phyloP scores from a whole-genome alignment of 2,888 invertebrate genomes.

The Synergus gifuensis region DNA sequence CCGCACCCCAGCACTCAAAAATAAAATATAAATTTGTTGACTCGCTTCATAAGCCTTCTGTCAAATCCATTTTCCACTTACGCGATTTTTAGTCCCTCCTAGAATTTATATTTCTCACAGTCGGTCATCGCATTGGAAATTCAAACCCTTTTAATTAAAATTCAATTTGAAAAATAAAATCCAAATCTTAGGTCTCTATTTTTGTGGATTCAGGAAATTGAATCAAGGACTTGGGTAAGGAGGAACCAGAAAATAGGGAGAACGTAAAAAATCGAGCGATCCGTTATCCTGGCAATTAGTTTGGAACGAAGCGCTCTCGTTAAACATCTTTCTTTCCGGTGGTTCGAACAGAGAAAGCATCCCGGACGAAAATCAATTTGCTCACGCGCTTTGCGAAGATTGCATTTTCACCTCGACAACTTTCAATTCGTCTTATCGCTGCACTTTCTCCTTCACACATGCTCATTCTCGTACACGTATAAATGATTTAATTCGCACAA shows the following conservation, averaged over 20 bases:
- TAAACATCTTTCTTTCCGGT: conserved; percentile 37
- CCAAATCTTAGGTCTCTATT: not conserved
- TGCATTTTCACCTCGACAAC: conserved; percentile 40
- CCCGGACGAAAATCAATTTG: conserved; percentile 39
- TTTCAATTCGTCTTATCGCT: conserved; percentile 36
- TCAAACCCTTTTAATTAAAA: not conserved
- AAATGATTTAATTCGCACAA: conserved; percentile 20
- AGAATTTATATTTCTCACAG: conserved; percentile 55
- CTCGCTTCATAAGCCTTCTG: conserved; percentile 72
- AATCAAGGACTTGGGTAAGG: conserved; percentile 38
- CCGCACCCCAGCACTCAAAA: conserved; percentile 67
- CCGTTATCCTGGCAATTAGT: conserved; percentile 39
- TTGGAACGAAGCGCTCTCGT: conserved; percentile 26
- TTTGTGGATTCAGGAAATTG: conserved; percentile 5
- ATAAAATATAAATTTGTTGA: conserved; percentile 73
- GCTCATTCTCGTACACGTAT: not conserved
- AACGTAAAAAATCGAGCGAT: conserved; percentile 44
- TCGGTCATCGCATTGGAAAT: conserved; percentile 44
- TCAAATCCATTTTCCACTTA: conserved; percentile 70
- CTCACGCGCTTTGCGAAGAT: conserved; percentile 34
- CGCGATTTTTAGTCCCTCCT: not conserved
- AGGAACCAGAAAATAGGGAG: conserved; percentile 28
- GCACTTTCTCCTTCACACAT: conserved; percentile 28
- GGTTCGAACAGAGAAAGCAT: conserved; percentile 29
- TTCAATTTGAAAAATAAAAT: not conserved